Conservation (phyloP, 2,797 vertebrate species). For the Intellagama lesueurii region DNA sequence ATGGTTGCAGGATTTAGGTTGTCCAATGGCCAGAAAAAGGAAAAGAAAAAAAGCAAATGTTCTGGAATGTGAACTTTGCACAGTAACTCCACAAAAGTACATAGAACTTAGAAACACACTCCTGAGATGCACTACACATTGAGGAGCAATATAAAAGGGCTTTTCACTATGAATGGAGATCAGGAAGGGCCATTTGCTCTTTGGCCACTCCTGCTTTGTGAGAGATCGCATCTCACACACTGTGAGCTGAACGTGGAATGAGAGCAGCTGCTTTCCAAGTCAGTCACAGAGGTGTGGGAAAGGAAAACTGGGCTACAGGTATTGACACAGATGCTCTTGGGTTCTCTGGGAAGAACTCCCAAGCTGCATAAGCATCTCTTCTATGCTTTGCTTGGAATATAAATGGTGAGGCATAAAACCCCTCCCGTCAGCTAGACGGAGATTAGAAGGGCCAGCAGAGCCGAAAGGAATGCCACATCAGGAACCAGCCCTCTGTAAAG, state of each 20-base stretch:
- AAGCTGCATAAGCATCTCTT: neutral
- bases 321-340: neutral
- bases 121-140: conserved; percentile 1
- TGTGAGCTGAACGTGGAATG: no score
- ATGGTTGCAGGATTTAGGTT: neutral
- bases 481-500: conserved; percentile 42
- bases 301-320: neutral
- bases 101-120: neutral
- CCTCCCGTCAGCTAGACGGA: neutral
- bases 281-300: neutral
- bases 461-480: conserved; percentile 51
- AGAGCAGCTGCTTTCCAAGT: neutral
- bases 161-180: neutral
- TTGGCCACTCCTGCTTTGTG: no score
- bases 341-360: neutral
- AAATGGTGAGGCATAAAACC: neutral
- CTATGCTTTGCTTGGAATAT: neutral
- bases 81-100: no score
- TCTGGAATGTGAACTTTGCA: no score
- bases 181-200: neutral
- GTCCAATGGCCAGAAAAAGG: no score
- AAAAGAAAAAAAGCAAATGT: no score
- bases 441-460: conserved; percentile 28
- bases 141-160: neutral
- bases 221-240: no score